Evolutionary conservation across 2,888 invertebrate genomes (phyloP).

Genomic region (Dorcus hopei): DNA sequence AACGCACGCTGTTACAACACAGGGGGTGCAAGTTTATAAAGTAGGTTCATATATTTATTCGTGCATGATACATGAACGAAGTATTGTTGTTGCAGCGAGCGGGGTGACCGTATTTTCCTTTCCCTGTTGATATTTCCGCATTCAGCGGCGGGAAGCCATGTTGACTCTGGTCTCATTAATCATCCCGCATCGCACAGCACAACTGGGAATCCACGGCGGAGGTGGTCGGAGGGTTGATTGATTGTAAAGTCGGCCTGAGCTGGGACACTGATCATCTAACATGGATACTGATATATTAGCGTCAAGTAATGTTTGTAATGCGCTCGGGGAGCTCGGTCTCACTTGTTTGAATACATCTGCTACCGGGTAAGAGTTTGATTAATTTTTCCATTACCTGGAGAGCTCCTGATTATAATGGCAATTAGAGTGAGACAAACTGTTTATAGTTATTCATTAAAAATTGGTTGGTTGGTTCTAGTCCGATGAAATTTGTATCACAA

Average conservation of each 20-base stretch:
- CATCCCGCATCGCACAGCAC: conserved; percentile 34
- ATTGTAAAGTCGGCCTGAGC: conserved; percentile 25
- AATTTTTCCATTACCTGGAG: too few relatives aligned
- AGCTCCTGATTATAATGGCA: too few relatives aligned
- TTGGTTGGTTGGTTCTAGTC: too few relatives aligned
- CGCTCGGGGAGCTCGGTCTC: not conserved
- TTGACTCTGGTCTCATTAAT: conserved; percentile 39
- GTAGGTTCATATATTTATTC: not conserved
- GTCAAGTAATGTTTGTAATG: conserved; percentile 1
- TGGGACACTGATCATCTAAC: conserved; percentile 2
- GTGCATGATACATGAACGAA: not conserved
- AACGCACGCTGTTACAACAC: too few relatives aligned
- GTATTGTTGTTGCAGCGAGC: not conserved
- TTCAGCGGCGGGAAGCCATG: conserved; percentile 32
- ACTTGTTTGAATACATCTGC: too few relatives aligned
- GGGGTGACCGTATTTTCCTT: not conserved
- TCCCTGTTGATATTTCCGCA: conserved; percentile 31
- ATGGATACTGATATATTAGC: conserved; percentile 1
- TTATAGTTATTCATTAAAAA: too few relatives aligned
- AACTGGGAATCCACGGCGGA: conserved; percentile 27
- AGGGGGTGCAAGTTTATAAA: not conserved
- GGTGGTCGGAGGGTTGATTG: conserved; percentile 28
- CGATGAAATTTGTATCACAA: too few relatives aligned
- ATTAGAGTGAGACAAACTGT: too few relatives aligned
- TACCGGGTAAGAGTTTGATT: too few relatives aligned